phyloP scores from a whole-genome alignment of 2,113 vertebrate species.

The Chionis minor region DNA sequence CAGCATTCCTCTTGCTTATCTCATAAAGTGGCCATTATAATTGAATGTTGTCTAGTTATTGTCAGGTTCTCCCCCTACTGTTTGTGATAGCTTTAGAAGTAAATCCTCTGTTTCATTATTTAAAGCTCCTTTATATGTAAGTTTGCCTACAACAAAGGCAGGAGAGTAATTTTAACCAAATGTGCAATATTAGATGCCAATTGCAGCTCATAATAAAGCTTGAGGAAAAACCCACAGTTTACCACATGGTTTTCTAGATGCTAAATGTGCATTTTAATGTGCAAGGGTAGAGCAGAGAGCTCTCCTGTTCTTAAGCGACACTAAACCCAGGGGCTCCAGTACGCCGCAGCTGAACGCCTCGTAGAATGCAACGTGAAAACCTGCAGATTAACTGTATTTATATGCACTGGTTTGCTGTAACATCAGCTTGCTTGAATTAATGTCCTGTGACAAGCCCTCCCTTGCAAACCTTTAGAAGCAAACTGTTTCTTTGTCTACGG shows the following conservation, averaged over 20 bases:
- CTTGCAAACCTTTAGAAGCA: constrained; percentile 58
- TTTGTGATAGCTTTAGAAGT: neutral
- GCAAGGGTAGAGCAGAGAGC: neutral
- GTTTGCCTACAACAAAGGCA: neutral
- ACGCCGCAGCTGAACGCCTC: neutral
- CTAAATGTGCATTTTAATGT: constrained; percentile 15
- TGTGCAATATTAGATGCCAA: neutral
- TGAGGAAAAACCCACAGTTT: neutral
- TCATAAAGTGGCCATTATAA: neutral
- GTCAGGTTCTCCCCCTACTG: neutral
- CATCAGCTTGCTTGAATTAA: constrained; percentile 68
- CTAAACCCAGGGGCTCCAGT: neutral
- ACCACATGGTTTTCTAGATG: neutral
- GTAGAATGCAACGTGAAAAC: constrained; percentile 26
- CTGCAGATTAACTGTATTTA: constrained; percentile 64
- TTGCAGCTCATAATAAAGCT: neutral
- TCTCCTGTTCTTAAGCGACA: neutral
- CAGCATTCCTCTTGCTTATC: neutral
- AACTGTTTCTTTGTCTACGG: constrained; percentile 62
- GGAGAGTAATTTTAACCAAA: neutral
- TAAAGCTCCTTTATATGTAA: neutral
- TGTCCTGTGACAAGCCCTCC: constrained; percentile 61
- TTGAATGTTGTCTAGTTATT: neutral
- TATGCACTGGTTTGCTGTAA: constrained; percentile 52
- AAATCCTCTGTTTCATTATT: neutral